These are phyloP conservation scores for Todus mexicanus DNA, from an alignment of 2,797 vertebrate genomes.

Conservation along the genomic window DNA sequence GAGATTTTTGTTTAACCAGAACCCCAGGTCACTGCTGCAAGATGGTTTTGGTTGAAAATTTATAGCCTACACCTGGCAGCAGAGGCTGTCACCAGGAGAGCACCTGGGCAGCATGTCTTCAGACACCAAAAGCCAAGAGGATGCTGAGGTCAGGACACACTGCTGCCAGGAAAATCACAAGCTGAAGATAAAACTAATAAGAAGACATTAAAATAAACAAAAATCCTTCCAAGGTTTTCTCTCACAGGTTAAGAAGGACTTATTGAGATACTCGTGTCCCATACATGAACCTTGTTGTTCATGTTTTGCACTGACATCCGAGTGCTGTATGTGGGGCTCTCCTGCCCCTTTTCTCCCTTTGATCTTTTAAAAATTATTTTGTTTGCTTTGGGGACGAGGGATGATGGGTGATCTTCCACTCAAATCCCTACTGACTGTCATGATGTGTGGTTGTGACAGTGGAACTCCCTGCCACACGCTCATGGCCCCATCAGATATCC, in stretches of 20 bases:
- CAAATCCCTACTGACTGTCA: constrained; percentile 11
- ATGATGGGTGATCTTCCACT: background rate
- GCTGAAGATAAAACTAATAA: background rate
- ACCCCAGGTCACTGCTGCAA: background rate
- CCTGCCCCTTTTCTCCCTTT: background rate
- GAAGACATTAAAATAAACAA: background rate
- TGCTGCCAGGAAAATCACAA: rapidly evolving
- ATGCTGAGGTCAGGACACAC: background rate
- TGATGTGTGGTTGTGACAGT: background rate
- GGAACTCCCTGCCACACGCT: constrained; percentile 31
- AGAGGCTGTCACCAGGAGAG: background rate
- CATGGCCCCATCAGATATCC: background rate
- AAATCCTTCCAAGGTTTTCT: background rate
- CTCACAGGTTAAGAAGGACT: background rate
- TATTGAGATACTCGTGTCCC: background rate
- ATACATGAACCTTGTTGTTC: background rate
- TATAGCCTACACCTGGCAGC: background rate
- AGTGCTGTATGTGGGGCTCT: background rate
- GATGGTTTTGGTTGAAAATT: background rate
- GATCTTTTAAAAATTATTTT: background rate
- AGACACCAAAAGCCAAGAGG: background rate
- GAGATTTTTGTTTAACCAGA: background rate
- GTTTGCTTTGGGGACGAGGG: background rate
- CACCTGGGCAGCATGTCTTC: background rate
- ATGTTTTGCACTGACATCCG: constrained; percentile 40